phyloP scores from a whole-genome alignment of 1,140 invertebrate genomes.

The Saccostrea glomerata region DNA sequence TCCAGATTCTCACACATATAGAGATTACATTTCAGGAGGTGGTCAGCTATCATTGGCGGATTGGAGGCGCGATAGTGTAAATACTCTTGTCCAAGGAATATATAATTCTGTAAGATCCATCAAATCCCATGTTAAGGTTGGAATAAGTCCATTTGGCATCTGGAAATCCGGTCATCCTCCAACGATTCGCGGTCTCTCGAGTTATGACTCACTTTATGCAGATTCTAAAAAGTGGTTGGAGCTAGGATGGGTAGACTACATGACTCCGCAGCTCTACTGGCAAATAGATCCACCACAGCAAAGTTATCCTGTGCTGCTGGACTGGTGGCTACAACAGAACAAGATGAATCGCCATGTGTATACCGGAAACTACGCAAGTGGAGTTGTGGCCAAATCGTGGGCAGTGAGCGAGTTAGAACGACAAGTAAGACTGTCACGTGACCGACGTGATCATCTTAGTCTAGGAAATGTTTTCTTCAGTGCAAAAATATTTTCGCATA shows the following conservation, averaged over 20 bases:
- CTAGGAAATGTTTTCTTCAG: conserved; percentile 73
- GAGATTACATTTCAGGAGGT: conserved; percentile 63
- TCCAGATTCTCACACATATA: conserved; percentile 70
- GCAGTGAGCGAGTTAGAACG: conserved; percentile 64
- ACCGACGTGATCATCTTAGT: conserved; percentile 44
- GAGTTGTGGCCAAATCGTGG: conserved; percentile 64
- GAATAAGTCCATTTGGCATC: conserved; percentile 76
- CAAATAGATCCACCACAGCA: conserved; percentile 71
- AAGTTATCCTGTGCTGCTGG: conserved; percentile 71
- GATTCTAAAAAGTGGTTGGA: conserved; percentile 74
- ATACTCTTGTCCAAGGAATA: conserved; percentile 66
- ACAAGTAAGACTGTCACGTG: conserved; percentile 68
- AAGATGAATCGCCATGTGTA: conserved; percentile 64
- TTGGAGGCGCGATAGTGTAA: conserved; percentile 74
- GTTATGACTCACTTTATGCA: conserved; percentile 70
- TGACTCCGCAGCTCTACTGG: conserved; percentile 77
- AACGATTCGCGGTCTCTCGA: conserved; percentile 69
- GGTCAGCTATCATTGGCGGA: conserved; percentile 66
- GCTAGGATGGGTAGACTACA: conserved; percentile 75
- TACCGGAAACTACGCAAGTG: conserved; percentile 65
- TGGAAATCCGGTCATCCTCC: conserved; percentile 71
- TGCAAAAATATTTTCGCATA: conserved; percentile 69
- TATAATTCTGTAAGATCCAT: conserved; percentile 61
- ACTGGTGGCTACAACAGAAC: conserved; percentile 74
- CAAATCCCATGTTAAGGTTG: conserved; percentile 70